Evolutionary conservation across 2,113 vertebrate genomes (phyloP).

Genomic region (cattle (Bos taurus)): ARS-UCD2.0 NC_037339.1:68615501-68616000

Average conservation of each 20-base stretch:
- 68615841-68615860: background rate
- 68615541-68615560: constrained; percentile 26
- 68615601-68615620: background rate
- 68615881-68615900: background rate
- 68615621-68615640: background rate
- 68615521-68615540: constrained; percentile 53
- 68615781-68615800: background rate
- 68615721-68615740: background rate
- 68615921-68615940: background rate
- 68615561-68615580: constrained; percentile 2
- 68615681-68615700: background rate
- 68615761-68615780: background rate
- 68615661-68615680: background rate
- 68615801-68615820: background rate
- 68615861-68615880: background rate
- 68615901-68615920: background rate
- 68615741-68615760: background rate
- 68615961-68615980: background rate
- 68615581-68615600: background rate
- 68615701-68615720: background rate
- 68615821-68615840: constrained; percentile 33
- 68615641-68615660: background rate
- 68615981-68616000: background rate
- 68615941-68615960: background rate
- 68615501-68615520: constrained; percentile 38